phyloP scores from a whole-genome alignment of 2,888 invertebrate species.

The Ochlodes sylvanus region DNA sequence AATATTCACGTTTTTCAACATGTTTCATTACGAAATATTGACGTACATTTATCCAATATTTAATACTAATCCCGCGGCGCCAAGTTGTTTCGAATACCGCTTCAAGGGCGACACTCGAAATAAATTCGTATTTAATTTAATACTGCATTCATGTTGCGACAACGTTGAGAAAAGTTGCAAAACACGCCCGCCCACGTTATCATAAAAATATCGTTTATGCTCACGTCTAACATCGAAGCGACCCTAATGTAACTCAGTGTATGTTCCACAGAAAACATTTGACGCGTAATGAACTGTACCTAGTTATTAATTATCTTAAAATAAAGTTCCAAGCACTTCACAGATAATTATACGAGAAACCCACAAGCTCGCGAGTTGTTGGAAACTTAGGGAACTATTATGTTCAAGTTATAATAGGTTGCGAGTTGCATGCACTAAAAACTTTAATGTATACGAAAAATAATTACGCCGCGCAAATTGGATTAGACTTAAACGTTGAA shows the following conservation, averaged over 20 bases:
- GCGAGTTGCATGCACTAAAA: constrained; percentile 42
- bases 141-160: constrained; percentile 63
- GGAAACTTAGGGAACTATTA: constrained; percentile 41
- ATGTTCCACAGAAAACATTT: constrained; percentile 21
- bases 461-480: constrained; percentile 41
- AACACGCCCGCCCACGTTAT: constrained; percentile 53
- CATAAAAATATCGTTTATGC: constrained; percentile 65
- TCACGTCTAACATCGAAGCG: constrained; percentile 38
- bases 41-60: constrained; percentile 4
- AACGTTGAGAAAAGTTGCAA: constrained; percentile 52
- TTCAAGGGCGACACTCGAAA: constrained; percentile 60
- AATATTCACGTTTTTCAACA: too few species aligned
- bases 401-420: constrained; percentile 45
- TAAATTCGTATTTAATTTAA: constrained; percentile 60
- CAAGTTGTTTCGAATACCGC: constrained; percentile 45
- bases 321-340: constrained; percentile 35
- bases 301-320: constrained; percentile 37
- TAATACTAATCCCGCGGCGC: constrained; percentile 40
- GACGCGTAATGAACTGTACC: constrained; percentile 19
- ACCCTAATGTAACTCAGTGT: constrained; percentile 24
- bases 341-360: constrained; percentile 39
- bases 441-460: constrained; percentile 43
- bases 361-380: constrained; percentile 37
- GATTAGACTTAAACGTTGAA: constrained; percentile 33
- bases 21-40: constrained; percentile 18